These are phyloP conservation scores for Rhynchophorus ferrugineus DNA, from an alignment of 1,140 invertebrate genomes.

Conservation along the genomic window DNA sequence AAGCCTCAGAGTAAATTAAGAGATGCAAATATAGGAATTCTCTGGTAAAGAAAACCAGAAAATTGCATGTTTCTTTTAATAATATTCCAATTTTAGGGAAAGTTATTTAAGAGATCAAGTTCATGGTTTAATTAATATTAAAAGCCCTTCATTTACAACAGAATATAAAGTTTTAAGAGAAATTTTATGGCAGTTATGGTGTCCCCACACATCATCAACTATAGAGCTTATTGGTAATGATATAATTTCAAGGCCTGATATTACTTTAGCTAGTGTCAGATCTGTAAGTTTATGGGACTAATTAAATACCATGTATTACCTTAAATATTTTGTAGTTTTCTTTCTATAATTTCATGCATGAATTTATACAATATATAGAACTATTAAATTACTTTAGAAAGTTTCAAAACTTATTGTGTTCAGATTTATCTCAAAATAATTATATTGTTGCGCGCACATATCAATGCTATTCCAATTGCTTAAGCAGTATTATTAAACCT, in stretches of 20 bases:
- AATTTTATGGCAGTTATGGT: constrained; percentile 35
- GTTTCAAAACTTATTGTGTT: constrained; percentile 22
- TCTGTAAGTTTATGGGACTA: constrained; percentile 24
- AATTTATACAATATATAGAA: constrained; percentile 33
- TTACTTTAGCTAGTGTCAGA: constrained; percentile 36
- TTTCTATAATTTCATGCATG: constrained; percentile 31
- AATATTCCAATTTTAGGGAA: constrained; percentile 27
- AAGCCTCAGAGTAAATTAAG: constrained; percentile 26
- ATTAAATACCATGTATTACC: background rate
- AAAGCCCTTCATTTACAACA: constrained; percentile 28
- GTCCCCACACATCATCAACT: constrained; percentile 29
- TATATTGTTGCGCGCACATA: constrained; percentile 16
- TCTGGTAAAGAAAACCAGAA: constrained; percentile 24
- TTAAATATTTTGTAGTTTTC: constrained; percentile 23
- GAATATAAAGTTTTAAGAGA: constrained; percentile 39
- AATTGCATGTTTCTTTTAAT: background rate
- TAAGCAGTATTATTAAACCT: constrained; percentile 29
- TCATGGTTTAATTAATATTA: constrained; percentile 26
- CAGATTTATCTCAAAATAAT: constrained; percentile 10
- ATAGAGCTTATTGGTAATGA: constrained; percentile 29
- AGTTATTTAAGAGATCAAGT: constrained; percentile 25
- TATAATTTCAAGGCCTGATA: constrained; percentile 28
- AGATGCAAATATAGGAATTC: constrained; percentile 33
- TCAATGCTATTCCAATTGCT: constrained; percentile 17
- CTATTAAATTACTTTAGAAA: constrained; percentile 31